Conservation (phyloP, 2,797 vertebrate species). For the Phalanger gymnotis region DNA sequence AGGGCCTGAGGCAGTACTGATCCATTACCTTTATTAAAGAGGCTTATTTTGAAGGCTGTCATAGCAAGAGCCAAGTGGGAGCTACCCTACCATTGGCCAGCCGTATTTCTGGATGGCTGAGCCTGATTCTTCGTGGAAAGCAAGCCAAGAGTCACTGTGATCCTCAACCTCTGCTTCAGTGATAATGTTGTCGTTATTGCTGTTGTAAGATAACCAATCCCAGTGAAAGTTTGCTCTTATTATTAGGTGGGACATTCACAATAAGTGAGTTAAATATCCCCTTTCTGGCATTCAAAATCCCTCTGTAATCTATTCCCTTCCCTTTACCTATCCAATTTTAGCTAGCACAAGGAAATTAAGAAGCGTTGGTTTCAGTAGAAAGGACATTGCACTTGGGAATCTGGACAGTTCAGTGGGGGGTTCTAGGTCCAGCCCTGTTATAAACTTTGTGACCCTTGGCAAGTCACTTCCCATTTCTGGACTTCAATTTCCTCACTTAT, state of each 20-base stretch:
- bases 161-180: background rate
- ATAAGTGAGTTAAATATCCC: background rate
- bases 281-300: background rate
- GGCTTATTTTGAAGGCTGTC: conserved; percentile 61
- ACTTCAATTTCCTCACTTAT: background rate
- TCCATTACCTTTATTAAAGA: conserved; percentile 75
- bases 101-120: background rate
- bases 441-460: background rate
- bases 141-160: background rate
- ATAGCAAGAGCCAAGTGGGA: conserved; percentile 61
- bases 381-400: background rate
- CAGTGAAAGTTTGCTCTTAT: background rate
- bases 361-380: background rate
- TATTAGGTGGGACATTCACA: background rate
- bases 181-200: background rate
- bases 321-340: background rate
- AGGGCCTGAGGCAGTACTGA: conserved; percentile 57
- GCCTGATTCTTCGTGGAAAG: background rate
- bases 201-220: background rate
- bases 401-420: too few species aligned
- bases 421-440: background rate
- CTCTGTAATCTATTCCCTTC: background rate
- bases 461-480: background rate
- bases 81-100: conserved; percentile 23
- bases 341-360: background rate